Conservation (phyloP, 2,113 vertebrate genomes). For the Melospiza melodia region DNA sequence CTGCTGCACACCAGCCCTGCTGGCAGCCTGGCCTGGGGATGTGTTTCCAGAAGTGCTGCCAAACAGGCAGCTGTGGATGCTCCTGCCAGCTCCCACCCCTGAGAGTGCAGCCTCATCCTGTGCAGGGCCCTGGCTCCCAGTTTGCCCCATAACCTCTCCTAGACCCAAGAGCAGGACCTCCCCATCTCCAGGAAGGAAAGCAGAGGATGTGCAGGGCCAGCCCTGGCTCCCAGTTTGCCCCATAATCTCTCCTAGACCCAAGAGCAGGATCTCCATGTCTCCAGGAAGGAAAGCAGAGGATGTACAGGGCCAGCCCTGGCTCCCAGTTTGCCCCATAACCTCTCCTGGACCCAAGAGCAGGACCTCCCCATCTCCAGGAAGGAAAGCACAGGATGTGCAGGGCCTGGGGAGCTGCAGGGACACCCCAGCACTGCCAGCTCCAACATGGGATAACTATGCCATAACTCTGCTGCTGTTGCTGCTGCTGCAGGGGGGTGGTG, state of each 20-base stretch:
- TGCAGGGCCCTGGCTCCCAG: neutral
- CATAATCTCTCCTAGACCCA: neutral
- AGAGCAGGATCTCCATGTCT: accelerated
- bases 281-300: neutral
- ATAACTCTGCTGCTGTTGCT: neutral
- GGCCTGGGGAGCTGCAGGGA: neutral
- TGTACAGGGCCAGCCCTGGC: neutral
- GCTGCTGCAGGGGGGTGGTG: neutral
- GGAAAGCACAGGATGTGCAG: neutral
- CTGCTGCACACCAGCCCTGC: neutral
- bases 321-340: neutral
- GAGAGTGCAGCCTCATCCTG: neutral
- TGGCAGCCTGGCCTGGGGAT: neutral
- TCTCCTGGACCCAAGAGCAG: neutral
- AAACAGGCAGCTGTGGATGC: accelerated
- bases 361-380: accelerated
- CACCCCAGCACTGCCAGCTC: neutral
- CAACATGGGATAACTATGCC: neutral
- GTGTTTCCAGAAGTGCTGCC: neutral
- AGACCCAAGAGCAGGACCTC: neutral
- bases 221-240: neutral
- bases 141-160: neutral
- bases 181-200: accelerated
- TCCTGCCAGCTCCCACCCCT: accelerated
- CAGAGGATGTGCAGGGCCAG: neutral